Evolutionary conservation across 2,888 invertebrate genomes (phyloP).

Genomic region (Ochropacha duplaris): DNA sequence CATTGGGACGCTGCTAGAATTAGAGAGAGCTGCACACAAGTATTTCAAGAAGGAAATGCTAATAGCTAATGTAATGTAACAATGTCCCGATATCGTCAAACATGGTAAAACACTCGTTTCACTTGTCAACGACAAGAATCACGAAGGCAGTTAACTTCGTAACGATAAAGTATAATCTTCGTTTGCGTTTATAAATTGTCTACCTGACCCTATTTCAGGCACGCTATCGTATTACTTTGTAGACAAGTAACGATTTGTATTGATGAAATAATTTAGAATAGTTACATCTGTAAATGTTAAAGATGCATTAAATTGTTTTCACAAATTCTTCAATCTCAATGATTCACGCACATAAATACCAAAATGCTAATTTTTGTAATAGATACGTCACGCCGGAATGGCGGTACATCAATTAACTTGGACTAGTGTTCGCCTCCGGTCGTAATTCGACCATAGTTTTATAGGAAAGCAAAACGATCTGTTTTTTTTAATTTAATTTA

Average conservation of each 20-base stretch:
- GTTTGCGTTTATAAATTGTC: constrained; percentile 2
- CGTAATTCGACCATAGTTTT: no score
- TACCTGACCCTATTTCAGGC: constrained; percentile 3
- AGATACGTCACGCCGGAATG: no score
- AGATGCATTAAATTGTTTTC: background rate
- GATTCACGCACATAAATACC: no score
- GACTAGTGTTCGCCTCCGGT: no score
- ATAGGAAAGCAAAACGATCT: no score
- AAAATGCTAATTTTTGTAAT: no score
- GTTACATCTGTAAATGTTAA: background rate
- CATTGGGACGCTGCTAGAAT: background rate
- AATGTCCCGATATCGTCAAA: background rate
- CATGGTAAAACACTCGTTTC: background rate
- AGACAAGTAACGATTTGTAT: background rate
- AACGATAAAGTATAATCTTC: background rate
- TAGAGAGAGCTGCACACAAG: background rate
- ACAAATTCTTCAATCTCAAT: no score
- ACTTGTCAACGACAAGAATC: background rate
- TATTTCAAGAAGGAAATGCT: background rate
- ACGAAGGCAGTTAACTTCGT: background rate
- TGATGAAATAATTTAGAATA: background rate
- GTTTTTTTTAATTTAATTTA: no score
- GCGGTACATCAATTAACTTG: no score
- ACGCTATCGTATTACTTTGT: constrained; percentile 1
- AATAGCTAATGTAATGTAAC: background rate